Evolutionary conservation across 1,140 invertebrate species (phyloP).

Genomic region (Diprion similis): DNA sequence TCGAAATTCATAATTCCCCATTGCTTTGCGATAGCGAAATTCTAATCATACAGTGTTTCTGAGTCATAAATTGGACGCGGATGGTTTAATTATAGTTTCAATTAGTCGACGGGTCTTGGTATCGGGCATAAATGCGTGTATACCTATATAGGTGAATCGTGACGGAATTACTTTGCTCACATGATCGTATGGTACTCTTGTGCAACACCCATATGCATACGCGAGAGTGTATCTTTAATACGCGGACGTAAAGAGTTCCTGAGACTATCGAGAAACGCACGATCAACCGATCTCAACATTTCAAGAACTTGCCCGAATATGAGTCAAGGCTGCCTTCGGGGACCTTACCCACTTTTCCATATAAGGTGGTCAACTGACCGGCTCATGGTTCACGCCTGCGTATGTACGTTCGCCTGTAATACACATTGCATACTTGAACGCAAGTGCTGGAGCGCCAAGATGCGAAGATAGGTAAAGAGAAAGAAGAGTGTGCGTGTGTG

Average conservation of each 20-base stretch:
- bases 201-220: too few relatives aligned
- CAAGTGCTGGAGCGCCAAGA: neutral
- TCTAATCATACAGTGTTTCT: too few relatives aligned
- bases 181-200: too few relatives aligned
- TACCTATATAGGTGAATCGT: too few relatives aligned
- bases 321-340: constrained; percentile 47
- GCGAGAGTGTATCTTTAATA: too few relatives aligned
- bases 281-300: neutral
- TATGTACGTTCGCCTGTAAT: constrained; percentile 19
- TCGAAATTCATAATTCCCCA: too few relatives aligned
- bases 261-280: neutral
- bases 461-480: constrained; percentile 10
- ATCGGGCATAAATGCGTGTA: too few relatives aligned
- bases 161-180: too few relatives aligned
- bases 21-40: too few relatives aligned
- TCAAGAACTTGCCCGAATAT: constrained; percentile 34
- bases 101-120: too few relatives aligned
- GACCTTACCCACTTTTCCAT: constrained; percentile 56
- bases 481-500: constrained; percentile 1
- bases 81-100: too few relatives aligned
- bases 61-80: too few relatives aligned
- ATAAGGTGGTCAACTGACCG: constrained; percentile 44
- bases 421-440: neutral
- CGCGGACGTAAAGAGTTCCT: neutral
- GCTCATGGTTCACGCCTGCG: constrained; percentile 32